A percentile compares a stretch with the other conserved stretches of the same genome.
These are phyloP conservation scores for Cephus spinipes DNA, from an alignment of 2,888 invertebrate species.

Conservation along the genomic window DNA sequence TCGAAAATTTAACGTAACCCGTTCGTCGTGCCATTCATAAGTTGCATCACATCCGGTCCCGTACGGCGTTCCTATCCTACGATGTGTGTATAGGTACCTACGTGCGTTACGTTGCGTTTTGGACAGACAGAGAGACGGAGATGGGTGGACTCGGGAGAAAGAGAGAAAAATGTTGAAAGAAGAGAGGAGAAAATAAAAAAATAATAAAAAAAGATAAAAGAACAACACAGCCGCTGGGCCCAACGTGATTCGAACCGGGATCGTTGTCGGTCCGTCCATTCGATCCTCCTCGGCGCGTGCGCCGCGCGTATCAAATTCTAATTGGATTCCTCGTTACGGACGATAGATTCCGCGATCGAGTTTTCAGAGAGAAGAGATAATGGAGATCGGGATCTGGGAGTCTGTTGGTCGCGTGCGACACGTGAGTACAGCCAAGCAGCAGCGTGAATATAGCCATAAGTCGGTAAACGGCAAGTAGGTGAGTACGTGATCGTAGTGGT, in stretches of 20 bases:
- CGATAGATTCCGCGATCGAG: background rate
- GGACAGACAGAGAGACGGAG: background rate
- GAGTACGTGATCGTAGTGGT: background rate
- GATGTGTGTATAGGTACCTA: background rate
- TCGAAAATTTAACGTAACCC: constrained; percentile 35
- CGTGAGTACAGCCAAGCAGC: background rate
- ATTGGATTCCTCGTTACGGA: background rate
- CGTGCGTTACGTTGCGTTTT: background rate
- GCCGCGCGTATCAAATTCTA: background rate
- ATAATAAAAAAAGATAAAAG: constrained; percentile 20
- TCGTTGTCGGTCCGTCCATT: constrained; percentile 21
- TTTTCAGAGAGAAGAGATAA: background rate
- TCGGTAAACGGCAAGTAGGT: background rate
- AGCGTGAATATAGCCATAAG: background rate
- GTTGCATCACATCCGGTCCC: constrained; percentile 35
- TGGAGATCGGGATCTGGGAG: background rate
- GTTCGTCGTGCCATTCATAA: constrained; percentile 33
- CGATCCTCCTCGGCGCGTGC: background rate
- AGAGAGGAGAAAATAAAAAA: constrained; percentile 6
- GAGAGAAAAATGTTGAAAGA: background rate
- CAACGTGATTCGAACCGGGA: constrained; percentile 32
- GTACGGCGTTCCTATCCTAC: background rate
- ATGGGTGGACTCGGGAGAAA: constrained; percentile 12
- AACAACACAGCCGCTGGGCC: constrained; percentile 15
- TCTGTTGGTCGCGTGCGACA: background rate